Evolutionary conservation across 2,888 invertebrate species (phyloP).

Genomic region (Hypena proboscidalis): DNA sequence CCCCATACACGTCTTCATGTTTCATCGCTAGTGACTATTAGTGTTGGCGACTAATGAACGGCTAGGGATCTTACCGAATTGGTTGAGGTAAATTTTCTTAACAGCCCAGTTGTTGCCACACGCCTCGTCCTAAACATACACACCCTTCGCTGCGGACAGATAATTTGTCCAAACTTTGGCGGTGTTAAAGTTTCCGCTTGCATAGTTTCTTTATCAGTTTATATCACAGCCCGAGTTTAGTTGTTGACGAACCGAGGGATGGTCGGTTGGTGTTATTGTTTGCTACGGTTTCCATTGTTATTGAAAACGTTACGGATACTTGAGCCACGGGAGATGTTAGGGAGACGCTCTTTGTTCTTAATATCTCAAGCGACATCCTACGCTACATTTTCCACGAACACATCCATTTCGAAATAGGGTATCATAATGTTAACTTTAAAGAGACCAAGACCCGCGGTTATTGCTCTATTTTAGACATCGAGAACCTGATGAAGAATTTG

Average conservation of each 20-base stretch:
- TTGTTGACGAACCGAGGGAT: slow-evolving; percentile 40
- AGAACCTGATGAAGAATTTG: slow-evolving; percentile 10
- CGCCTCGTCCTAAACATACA: slow-evolving; percentile 66
- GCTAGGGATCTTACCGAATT: slow-evolving; percentile 39
- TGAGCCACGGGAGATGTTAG: slow-evolving; percentile 6
- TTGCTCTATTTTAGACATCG: slow-evolving; percentile 12
- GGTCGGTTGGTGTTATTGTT: slow-evolving; percentile 31
- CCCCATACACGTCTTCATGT: slow-evolving; percentile 33
- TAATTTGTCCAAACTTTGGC: slow-evolving; percentile 62
- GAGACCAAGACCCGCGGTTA: background rate
- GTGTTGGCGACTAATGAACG: slow-evolving; percentile 40
- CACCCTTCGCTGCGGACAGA: slow-evolving; percentile 54
- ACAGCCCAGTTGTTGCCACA: slow-evolving; percentile 51
- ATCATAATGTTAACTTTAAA: no score
- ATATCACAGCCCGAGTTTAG: slow-evolving; percentile 42
- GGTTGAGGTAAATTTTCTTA: slow-evolving; percentile 56
- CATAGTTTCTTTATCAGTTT: slow-evolving; percentile 63
- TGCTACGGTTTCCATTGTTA: slow-evolving; percentile 18
- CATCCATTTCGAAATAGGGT: slow-evolving; percentile 2
- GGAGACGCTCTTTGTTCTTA: background rate
- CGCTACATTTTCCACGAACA: background rate
- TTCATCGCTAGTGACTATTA: slow-evolving; percentile 11
- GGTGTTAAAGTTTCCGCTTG: slow-evolving; percentile 53
- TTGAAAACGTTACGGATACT: slow-evolving; percentile 13
- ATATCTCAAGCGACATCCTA: slow-evolving; percentile 5